A percentile compares a stretch with the other conserved stretches of the same genome.
Evolutionary conservation across 2,113 vertebrate species (phyloP).

Genomic region (Scophthalmus maximus): DNA sequence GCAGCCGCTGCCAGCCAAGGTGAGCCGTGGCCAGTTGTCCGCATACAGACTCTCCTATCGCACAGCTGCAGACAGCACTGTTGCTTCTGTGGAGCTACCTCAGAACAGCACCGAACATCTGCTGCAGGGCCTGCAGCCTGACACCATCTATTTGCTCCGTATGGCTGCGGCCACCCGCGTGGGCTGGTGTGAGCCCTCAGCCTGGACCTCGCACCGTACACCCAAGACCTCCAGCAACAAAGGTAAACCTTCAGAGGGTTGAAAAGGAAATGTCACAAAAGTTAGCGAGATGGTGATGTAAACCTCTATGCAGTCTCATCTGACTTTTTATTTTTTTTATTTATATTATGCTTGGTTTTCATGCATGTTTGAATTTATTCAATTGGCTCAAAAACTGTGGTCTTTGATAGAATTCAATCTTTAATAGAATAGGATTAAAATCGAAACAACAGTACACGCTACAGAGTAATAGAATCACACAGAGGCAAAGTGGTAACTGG

Average conservation of each 20-base stretch:
- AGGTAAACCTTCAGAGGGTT: slow-evolving; percentile 81
- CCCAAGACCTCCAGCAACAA: slow-evolving; percentile 90
- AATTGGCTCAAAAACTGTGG: background rate
- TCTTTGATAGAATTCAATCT: background rate
- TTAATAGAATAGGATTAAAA: background rate
- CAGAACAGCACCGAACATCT: slow-evolving; percentile 84
- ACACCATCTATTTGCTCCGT: slow-evolving; percentile 93
- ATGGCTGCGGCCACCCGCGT: slow-evolving; percentile 91
- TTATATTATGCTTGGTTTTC: background rate
- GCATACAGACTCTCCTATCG: slow-evolving; percentile 91
- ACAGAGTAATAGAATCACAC: background rate
- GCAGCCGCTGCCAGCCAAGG: slow-evolving; percentile 90
- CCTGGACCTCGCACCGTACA: slow-evolving; percentile 95
- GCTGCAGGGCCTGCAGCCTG: slow-evolving; percentile 86
- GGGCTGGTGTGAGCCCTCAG: slow-evolving; percentile 93
- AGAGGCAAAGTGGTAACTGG: background rate
- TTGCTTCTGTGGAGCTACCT: slow-evolving; percentile 88
- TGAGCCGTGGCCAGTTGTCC: slow-evolving; percentile 88
- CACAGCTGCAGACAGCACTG: slow-evolving; percentile 85
- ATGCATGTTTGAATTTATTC: background rate
- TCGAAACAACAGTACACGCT: background rate
- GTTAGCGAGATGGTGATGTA: background rate
- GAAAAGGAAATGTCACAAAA: background rate
- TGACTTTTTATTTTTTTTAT: background rate
- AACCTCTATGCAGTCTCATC: background rate